Evolutionary conservation across 2,888 invertebrate genomes (phyloP).

Genomic region (Aelia acuminata): DNA sequence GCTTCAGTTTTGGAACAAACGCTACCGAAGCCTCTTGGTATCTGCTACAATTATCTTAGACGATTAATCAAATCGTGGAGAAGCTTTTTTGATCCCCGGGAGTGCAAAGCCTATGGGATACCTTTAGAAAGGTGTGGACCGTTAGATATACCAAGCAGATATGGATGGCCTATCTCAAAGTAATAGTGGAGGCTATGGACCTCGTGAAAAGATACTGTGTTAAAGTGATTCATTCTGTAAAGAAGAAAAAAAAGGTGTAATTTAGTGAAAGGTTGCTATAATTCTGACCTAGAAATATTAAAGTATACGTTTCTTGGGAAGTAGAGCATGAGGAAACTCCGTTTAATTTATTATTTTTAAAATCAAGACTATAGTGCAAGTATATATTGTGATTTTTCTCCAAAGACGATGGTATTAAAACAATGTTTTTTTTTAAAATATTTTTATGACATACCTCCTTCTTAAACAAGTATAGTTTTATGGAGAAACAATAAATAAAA

Average conservation of each 20-base stretch:
- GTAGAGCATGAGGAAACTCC: slow-evolving; percentile 5
- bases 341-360: background rate
- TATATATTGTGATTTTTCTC: too few species aligned
- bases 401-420: too few species aligned
- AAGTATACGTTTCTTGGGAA: slow-evolving; percentile 1
- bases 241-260: slow-evolving; percentile 30
- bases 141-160: slow-evolving; percentile 9
- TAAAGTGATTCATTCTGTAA: background rate
- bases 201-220: slow-evolving; percentile 16
- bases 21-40: slow-evolving; percentile 49
- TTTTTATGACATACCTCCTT: too few species aligned
- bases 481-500: too few species aligned
- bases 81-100: background rate
- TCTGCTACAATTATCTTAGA: slow-evolving; percentile 29
- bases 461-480: too few species aligned
- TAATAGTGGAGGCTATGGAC: background rate
- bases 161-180: background rate
- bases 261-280: slow-evolving; percentile 40
- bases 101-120: slow-evolving; percentile 13
- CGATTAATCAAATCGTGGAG: slow-evolving; percentile 45
- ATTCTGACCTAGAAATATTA: background rate
- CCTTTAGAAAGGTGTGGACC: background rate
- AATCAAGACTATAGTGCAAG: background rate
- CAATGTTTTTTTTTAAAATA: too few species aligned
- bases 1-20: slow-evolving; percentile 50